A percentile compares a stretch with the other conserved stretches of the same genome.
Conservation (phyloP, 2,888 invertebrate genomes). For the Phrixothrix hirtus region DNA sequence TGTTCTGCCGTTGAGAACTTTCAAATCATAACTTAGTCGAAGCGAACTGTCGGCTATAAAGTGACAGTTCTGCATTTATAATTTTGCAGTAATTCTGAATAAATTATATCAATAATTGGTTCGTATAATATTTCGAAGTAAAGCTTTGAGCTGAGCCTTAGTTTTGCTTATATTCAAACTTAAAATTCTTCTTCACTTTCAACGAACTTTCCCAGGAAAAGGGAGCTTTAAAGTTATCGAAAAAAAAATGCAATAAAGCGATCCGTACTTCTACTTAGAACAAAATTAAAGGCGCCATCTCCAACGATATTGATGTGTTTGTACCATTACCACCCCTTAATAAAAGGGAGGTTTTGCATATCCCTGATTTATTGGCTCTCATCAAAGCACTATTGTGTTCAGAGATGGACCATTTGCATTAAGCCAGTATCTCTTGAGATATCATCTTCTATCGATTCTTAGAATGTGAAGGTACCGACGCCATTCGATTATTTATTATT, state of each 20-base stretch:
- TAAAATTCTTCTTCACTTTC: too few relatives aligned
- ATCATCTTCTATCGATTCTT: constrained; percentile 33
- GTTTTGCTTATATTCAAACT: too few relatives aligned
- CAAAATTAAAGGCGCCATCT: constrained; percentile 37
- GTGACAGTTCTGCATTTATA: constrained; percentile 38
- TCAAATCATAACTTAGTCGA: constrained; percentile 35
- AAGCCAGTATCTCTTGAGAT: constrained; percentile 45
- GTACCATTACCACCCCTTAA: constrained; percentile 49
- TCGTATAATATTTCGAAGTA: constrained; percentile 20
- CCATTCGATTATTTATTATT: constrained; percentile 32
- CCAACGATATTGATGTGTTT: constrained; percentile 39
- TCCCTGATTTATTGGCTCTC: constrained; percentile 63
- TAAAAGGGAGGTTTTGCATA: constrained; percentile 55
- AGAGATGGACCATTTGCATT: constrained; percentile 55
- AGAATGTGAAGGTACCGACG: constrained; percentile 31
- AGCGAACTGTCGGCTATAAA: constrained; percentile 35
- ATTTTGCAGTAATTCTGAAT: constrained; percentile 37
- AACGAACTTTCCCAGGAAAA: too few relatives aligned
- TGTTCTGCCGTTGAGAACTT: constrained; percentile 31
- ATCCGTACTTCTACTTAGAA: constrained; percentile 30
- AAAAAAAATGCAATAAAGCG: constrained; percentile 5
- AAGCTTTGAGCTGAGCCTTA: too few relatives aligned
- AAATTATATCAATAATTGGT: constrained; percentile 37
- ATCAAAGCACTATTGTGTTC: constrained; percentile 59
- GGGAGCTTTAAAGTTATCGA: too few relatives aligned